Percentiles rank a stretch among this genome's conserved stretches.
phyloP scores from a whole-genome alignment of 2,888 invertebrate genomes.

The Hartigia nigra region DNA sequence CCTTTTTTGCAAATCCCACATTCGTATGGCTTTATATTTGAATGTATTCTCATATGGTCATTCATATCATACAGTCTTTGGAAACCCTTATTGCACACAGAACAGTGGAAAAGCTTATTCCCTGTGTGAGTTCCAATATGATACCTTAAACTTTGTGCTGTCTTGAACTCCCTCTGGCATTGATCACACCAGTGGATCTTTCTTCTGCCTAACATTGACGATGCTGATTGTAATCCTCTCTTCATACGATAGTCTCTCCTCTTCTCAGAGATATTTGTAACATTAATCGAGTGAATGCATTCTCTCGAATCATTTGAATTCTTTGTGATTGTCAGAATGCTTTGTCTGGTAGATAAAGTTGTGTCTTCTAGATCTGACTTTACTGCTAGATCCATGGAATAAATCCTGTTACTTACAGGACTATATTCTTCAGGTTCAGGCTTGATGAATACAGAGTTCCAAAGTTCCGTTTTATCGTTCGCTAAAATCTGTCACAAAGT shows the following conservation, averaged over 20 bases:
- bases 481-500: constrained; percentile 1
- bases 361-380: not conserved
- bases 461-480: not conserved
- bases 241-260: not conserved
- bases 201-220: constrained; percentile 2
- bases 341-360: not conserved
- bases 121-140: constrained; percentile 14
- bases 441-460: constrained; percentile 2
- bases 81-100: constrained; percentile 12
- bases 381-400: not conserved
- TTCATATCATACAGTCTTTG: not conserved
- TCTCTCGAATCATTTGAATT: not conserved
- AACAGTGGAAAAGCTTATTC: constrained; percentile 15
- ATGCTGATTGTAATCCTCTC: not conserved
- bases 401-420: not conserved
- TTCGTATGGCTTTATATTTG: constrained; percentile 17
- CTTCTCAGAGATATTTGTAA: not conserved
- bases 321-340: not conserved
- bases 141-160: not conserved
- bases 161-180: constrained; percentile 8
- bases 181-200: constrained; percentile 5
- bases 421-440: not conserved
- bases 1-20: constrained; percentile 17
- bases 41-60: constrained; percentile 15
- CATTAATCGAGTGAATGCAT: not conserved